Evolutionary conservation across 2,113 vertebrate species (phyloP).

Genomic region (Engystomops pustulosus): DNA sequence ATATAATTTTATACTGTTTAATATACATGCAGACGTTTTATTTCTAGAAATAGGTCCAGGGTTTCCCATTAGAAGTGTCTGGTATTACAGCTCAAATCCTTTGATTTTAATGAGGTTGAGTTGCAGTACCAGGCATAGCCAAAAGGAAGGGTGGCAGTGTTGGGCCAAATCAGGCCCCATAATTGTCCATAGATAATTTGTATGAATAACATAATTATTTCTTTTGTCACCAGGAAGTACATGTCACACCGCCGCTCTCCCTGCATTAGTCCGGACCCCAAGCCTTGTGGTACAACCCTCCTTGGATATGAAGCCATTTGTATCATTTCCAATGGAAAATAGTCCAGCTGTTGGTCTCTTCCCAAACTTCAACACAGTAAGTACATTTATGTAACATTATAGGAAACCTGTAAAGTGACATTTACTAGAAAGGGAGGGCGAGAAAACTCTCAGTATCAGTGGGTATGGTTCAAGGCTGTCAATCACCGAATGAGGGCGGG

Average conservation of each 20-base stretch:
- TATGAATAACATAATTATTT: slow-evolving; percentile 65
- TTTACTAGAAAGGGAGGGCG: no score
- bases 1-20: no score
- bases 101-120: neutral
- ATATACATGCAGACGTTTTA: no score
- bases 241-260: slow-evolving; percentile 80
- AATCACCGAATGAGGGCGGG: no score
- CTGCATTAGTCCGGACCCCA: slow-evolving; percentile 83
- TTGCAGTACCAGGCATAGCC: neutral
- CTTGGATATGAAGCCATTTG: slow-evolving; percentile 89
- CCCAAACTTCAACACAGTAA: slow-evolving; percentile 97
- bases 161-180: no score
- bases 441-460: no score
- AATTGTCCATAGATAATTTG: no score
- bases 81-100: neutral
- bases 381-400: slow-evolving; percentile 64
- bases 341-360: slow-evolving; percentile 90
- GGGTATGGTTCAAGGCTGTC: no score
- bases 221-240: slow-evolving; percentile 79
- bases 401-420: neutral
- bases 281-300: slow-evolving; percentile 90
- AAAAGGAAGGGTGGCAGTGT: neutral
- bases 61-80: neutral
- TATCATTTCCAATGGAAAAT: slow-evolving; percentile 89
- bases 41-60: neutral